phyloP scores from a whole-genome alignment of 37 sponge, comb jelly and placozoan species.

The Oscarella lobularis region DNA sequence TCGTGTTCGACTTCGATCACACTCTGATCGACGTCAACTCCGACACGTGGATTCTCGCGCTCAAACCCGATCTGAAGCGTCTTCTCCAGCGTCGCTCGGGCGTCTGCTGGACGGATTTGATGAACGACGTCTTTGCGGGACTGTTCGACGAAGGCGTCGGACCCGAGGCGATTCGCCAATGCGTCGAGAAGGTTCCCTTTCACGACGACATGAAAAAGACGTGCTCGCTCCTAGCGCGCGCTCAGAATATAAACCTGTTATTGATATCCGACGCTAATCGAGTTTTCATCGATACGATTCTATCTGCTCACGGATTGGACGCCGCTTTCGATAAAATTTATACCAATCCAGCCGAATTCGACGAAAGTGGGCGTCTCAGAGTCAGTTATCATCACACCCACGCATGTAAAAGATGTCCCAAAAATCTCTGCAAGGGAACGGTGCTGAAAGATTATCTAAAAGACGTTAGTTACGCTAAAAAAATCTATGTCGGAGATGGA shows the following conservation, averaged over 20 bases:
- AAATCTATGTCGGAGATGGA: conserved; percentile 70
- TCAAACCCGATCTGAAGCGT: neutral
- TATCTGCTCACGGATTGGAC: conserved; percentile 29
- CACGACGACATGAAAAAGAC: conserved; percentile 10
- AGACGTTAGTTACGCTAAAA: conserved; percentile 9
- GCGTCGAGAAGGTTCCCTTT: conserved; percentile 7
- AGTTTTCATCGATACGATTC: conserved; percentile 41
- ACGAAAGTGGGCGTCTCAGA: conserved; percentile 21
- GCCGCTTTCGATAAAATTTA: conserved; percentile 11
- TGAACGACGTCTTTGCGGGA: conserved; percentile 21
- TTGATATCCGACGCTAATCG: conserved; percentile 63
- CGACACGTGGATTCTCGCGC: conserved; percentile 33
- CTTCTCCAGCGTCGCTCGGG: neutral
- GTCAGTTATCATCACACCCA: conserved; percentile 24
- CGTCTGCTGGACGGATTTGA: conserved; percentile 39
- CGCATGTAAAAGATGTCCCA: conserved; percentile 26
- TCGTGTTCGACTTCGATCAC: conserved; percentile 74
- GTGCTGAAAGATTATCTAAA: conserved; percentile 23
- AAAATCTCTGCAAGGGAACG: conserved; percentile 63
- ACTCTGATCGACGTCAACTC: conserved; percentile 55
- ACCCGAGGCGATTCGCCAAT: conserved; percentile 1
- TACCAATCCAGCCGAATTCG: conserved; percentile 62
- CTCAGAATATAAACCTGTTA: conserved; percentile 16
- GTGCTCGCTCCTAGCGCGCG: conserved; percentile 2
- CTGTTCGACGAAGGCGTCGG: conserved; percentile 12